These are phyloP conservation scores for Cyprinella venusta DNA, from an alignment of 2,797 vertebrate genomes.

Conservation along the genomic window DNA sequence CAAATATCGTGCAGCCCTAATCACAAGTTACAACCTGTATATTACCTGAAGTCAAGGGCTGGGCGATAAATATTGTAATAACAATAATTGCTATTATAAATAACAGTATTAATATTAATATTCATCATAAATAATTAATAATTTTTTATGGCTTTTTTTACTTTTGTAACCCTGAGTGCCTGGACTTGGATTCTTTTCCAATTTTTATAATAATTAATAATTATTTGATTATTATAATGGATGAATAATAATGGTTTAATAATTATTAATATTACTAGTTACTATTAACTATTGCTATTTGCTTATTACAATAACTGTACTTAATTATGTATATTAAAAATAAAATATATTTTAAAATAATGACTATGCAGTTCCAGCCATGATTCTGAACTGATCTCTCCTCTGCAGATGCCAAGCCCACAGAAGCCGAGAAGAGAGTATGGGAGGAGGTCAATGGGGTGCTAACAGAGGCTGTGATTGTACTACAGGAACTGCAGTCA, in stretches of 20 bases:
- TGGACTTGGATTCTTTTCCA: too few relatives aligned
- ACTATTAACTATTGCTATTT: neutral
- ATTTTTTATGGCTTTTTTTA: too few relatives aligned
- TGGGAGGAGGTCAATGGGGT: constrained; percentile 97
- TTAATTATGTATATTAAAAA: neutral
- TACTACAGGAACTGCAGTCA: constrained; percentile 92
- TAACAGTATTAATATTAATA: too few relatives aligned
- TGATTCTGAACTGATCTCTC: neutral
- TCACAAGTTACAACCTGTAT: neutral
- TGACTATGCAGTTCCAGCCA: neutral
- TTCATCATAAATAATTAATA: neutral
- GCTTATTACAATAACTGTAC: neutral
- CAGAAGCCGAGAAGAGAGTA: constrained; percentile 88
- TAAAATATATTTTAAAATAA: neutral
- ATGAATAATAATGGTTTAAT: neutral
- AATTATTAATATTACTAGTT: neutral
- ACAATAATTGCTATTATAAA: too few relatives aligned
- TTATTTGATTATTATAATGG: too few relatives aligned
- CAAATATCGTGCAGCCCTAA: too few relatives aligned
- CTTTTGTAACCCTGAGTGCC: too few relatives aligned
- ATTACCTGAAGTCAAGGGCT: neutral
- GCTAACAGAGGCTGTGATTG: constrained; percentile 88
- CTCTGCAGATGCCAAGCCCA: constrained; percentile 91
- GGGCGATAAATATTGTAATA: neutral
- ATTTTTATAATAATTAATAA: neutral